Evolutionary conservation across 2,113 vertebrate species (phyloP), one percentile per base, ranked within the genome.

Genomic region (Tricholaema leucomelas): DNA sequence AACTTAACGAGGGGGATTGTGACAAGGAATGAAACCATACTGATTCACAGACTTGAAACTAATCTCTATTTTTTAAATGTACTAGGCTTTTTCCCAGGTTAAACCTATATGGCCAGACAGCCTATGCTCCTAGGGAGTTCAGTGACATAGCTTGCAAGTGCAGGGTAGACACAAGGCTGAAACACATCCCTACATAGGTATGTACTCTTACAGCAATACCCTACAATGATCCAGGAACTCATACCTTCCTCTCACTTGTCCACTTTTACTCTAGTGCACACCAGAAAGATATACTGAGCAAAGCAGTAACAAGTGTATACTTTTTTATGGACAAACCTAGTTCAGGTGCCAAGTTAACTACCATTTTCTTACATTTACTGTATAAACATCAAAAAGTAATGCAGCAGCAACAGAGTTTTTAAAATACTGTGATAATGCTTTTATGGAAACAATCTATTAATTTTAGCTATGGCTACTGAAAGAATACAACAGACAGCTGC

Each of bases 211-310:
- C 20, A 75, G 15, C 20, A 50, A 16, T 15, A 36, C 40, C 56
- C 16, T 17, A 1, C 2, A 2, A 58, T 3, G 1, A 38, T 1
- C 17, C 20, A 19, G 14, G 11, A 23, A 6, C 15, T 44, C 4
- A 27, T 24, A 31, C 11, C 7, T 58, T 60, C n/a, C 36, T n/a
- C 11, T 42, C 36, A 18, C 6, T 35, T 70, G 35, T 33, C 42
- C 23, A 44, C 10, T 84, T 69, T 33, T 15, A 3, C 23, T 80
- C 19, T 48, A 72, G 14, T 25, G 25, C 18, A 30, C n/a, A 69
- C 30, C 48, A 58, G 44, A 77, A 91, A 60, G 7, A 67, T 63
- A 31, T 25, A 56, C 9, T 35, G n/a, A 69, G 52, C 12, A 56
- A 80, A 61, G 6, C 12, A 65, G 14, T 21, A 65, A 15, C 3